Evolutionary conservation across 2,888 invertebrate species (phyloP), one percentile per base, ranked within the genome.

Genomic region (Plagodis dolabraria): DNA sequence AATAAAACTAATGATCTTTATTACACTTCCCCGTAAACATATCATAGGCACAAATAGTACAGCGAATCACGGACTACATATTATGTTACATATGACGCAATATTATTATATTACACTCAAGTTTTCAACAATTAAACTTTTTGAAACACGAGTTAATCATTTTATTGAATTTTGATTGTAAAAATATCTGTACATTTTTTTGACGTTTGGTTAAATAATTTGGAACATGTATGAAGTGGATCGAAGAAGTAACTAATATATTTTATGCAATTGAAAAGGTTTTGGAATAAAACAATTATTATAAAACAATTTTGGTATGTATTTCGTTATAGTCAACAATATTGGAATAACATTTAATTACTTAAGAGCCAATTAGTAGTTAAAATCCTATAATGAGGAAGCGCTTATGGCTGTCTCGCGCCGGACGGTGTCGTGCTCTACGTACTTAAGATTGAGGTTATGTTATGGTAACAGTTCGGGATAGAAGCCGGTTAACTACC

Each of bases 381-480:
- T 76, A 74, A 75, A 79, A 68, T 75, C 69, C 58, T 74, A 63
- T 64, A 68, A 71, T 68, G 71, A 74, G 74, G 72, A 74, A 67
- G 59, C 53, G 46, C 55, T 65, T 71, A 80, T 75, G 77, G 4
- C 0, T 43, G 77, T 78, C 82, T 77, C 80, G 85, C 83, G 78
- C 82, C 86, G 84, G 82, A 83, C 86, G 86, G 82, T 83, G 78
- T 77, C 80, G 82, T 82, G 82, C 80, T 80, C 80, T 86, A 85
- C 84, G 77, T 86, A 86, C 80, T 79, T 77, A 71, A 82, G 75
- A 81, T 88, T 89, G 89, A 92, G 92, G 92, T 92, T 92, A 92
- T 92, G 92, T 92, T 92, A 87, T 92, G 88, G 90, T 90, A 86
- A 84, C 85, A 83, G 83, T 87, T 88, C 82, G 80, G 78, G 76